Conservation (phyloP, 2,888 invertebrate genomes). For the Ellobium chinense region DNA sequence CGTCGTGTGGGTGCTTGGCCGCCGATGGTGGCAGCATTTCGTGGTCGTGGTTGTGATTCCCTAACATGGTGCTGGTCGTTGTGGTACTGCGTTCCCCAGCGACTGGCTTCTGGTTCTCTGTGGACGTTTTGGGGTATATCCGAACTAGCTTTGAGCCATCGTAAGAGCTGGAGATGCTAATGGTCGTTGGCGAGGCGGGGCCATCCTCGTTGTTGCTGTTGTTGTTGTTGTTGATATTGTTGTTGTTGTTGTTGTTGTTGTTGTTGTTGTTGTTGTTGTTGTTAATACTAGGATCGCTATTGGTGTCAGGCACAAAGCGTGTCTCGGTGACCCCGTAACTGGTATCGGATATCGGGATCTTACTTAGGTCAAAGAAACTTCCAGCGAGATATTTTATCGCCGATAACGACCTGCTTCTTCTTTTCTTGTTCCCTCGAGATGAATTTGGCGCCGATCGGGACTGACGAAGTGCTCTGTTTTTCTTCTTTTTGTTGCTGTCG, state of each 20-base stretch:
- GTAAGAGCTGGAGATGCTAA: conserved; percentile 1
- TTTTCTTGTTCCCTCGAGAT: not conserved
- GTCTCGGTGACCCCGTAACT: not conserved
- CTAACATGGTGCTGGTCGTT: conserved; percentile 21
- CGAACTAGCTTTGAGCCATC: not conserved
- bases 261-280: not conserved
- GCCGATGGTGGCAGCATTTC: conserved; percentile 34
- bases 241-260: not conserved
- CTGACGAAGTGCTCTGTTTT: not conserved
- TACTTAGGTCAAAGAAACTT: not conserved
- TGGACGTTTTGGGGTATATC: not conserved
- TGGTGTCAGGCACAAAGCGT: not conserved
- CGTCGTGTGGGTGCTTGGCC: not conserved
- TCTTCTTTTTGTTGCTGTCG: not conserved
- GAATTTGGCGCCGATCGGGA: conserved; percentile 13
- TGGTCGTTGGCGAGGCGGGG: not conserved
- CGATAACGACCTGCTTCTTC: not conserved
- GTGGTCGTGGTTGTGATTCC: conserved; percentile 37
- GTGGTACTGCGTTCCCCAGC: not conserved
- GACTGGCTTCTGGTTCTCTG: not conserved
- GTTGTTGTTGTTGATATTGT: not conserved
- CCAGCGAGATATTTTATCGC: not conserved
- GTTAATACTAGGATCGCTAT: no score
- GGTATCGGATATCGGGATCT: not conserved
- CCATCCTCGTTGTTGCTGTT: not conserved